Evolutionary conservation across 35 echinoderm and acorn worm species (phyloP), one percentile per base, ranked within the genome.

Genomic region (Lytechinus variegatus): DNA sequence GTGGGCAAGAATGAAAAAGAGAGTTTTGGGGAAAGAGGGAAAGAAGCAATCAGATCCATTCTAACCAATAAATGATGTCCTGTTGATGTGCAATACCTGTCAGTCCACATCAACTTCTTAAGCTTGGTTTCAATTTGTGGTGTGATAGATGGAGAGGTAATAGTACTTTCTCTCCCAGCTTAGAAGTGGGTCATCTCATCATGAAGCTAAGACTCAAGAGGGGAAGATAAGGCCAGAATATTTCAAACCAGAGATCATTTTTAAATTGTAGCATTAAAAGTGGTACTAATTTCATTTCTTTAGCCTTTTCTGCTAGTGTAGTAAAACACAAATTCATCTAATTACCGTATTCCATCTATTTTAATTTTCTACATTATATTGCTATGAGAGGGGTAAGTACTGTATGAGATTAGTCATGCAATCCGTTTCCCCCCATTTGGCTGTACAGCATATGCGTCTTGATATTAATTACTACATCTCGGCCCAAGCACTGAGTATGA

Each of bases 61-160:
- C n/a, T 90, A 90, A 12, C 88, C 52, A 90, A 52, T 90, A 90
- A 90, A 90, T 90, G 88, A 90, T 90, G 28, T 90, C 66, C 88
- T 29, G 88, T 90, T 90, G 88, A 90, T 90, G 88, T 90, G 88
- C 88, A 44, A 90, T 90, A 52, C 52, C 88, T 90, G 88, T 90
- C 88, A 90, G 88, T 90, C 88, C 88, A 90, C 88, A 90, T 90
- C 88, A 90, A 33, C 88, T 54, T 52, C 88, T 54, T 52, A 54
- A 54, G 88, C 52, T 44, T 44, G 88, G 29, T 90, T 90, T 90
- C 88, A 90, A 90, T 90, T 90, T 90, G 88, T 90, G 52, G 29
- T 52, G 88, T 90, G 29, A 44, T 52, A 54, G 9, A 90, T 52
- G 88, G 1, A 21, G 88, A 54, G 88, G 88, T 90, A 90, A 90